phyloP scores from a whole-genome alignment of 2,888 invertebrate species.

The Lithosia quadra region DNA sequence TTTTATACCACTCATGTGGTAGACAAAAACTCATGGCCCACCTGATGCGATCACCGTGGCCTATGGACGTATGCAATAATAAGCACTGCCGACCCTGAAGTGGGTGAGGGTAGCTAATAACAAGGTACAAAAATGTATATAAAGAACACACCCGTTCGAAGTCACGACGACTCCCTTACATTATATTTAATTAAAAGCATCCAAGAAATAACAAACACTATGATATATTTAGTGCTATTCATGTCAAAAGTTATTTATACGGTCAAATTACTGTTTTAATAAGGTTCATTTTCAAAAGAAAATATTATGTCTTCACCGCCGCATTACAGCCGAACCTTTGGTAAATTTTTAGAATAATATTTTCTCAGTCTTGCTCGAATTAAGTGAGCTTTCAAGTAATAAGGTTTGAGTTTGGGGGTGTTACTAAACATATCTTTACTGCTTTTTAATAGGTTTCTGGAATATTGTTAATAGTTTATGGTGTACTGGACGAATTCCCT shows the following conservation, averaged over 20 bases:
- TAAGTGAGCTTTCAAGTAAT: background rate
- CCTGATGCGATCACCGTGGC: too few relatives aligned
- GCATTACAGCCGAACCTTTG: background rate
- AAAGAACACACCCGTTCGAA: too few relatives aligned
- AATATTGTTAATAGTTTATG: too few relatives aligned
- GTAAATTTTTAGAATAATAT: background rate
- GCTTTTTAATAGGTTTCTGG: background rate
- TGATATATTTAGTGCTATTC: background rate
- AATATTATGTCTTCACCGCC: background rate
- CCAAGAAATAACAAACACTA: background rate
- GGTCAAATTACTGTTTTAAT: background rate
- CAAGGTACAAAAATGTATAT: too few relatives aligned
- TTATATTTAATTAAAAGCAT: too few relatives aligned
- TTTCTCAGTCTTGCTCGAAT: background rate
- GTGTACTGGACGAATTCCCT: too few relatives aligned
- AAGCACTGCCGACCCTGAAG: too few relatives aligned
- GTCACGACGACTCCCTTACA: too few relatives aligned
- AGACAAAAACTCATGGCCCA: too few relatives aligned
- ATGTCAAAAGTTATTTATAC: background rate
- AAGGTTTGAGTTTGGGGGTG: background rate
- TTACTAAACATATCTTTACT: background rate
- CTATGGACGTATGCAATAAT: too few relatives aligned
- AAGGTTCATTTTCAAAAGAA: background rate
- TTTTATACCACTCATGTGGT: background rate
- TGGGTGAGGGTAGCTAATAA: too few relatives aligned